phyloP scores from a whole-genome alignment of 2,113 vertebrate genomes.

The Hassar affinis region DNA sequence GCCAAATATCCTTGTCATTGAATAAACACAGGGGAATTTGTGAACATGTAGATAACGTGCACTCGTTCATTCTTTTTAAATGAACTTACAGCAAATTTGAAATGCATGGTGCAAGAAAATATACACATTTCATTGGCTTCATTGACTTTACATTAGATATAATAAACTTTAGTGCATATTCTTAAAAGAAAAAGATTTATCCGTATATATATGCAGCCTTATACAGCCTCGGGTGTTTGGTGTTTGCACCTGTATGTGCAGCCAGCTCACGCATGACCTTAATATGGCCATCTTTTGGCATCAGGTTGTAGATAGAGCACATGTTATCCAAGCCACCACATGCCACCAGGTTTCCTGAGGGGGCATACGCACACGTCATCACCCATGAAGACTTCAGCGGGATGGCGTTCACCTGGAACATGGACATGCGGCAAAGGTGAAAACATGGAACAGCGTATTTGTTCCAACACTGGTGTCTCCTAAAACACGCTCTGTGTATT shows the following conservation, averaged over 20 bases:
- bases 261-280: constrained; percentile 95
- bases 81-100: neutral
- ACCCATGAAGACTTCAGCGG: constrained; percentile 97
- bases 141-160: neutral
- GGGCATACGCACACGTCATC: constrained; percentile 97
- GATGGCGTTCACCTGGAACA: constrained; percentile 88
- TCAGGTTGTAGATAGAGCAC: constrained; percentile 98
- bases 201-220: neutral
- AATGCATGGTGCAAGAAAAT: neutral
- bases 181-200: neutral
- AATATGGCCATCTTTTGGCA: constrained; percentile 90
- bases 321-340: constrained; percentile 97
- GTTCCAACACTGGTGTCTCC: neutral
- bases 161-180: neutral
- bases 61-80: too few relatives aligned
- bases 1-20: constrained; percentile 86
- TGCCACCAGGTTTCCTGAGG: constrained; percentile 94
- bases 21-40: constrained; percentile 30
- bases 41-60: neutral
- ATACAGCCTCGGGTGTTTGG: neutral
- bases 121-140: too few relatives aligned
- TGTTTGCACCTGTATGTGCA: constrained; percentile 83
- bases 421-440: neutral
- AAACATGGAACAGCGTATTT: neutral
- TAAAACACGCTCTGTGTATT: neutral